These are phyloP conservation scores for Stenolophus ochropezus DNA, from an alignment of 2,888 invertebrate genomes.

Conservation along the genomic window DNA sequence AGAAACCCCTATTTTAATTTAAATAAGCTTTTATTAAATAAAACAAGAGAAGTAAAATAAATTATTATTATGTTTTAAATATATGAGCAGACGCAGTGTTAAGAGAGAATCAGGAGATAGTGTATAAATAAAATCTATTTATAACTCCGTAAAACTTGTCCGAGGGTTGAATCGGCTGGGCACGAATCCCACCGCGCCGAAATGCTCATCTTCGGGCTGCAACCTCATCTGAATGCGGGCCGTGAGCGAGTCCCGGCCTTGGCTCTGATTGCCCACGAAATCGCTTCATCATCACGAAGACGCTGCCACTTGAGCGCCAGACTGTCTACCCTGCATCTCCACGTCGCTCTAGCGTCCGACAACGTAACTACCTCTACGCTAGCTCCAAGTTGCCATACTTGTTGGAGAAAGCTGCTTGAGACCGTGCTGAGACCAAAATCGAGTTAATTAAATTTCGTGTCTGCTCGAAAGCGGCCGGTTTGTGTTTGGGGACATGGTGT, in stretches of 20 bases:
- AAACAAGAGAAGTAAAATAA: too few species aligned
- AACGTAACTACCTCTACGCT: not conserved
- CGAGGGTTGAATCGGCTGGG: not conserved
- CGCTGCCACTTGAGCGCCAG: conserved; percentile 11
- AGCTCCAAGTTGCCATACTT: not conserved
- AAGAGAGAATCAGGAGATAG: too few species aligned
- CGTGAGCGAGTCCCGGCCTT: conserved; percentile 44
- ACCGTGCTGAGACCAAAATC: conserved; percentile 42
- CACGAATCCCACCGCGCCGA: not conserved
- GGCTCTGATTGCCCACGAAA: conserved; percentile 58
- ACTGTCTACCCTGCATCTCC: not conserved
- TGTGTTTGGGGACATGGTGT: conserved; percentile 35
- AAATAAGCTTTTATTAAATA: too few species aligned
- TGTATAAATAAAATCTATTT: too few species aligned
- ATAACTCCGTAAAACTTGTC: not conserved
- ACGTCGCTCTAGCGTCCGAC: not conserved
- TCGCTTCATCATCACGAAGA: conserved; percentile 54
- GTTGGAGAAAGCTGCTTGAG: not conserved
- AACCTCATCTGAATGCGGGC: conserved; percentile 56
- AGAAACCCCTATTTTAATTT: too few species aligned
- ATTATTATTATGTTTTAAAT: too few species aligned
- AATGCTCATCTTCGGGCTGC: not conserved
- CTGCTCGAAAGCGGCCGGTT: conserved; percentile 1
- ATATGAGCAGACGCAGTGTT: too few species aligned
- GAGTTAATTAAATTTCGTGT: conserved; percentile 51